Evolutionary conservation across 2,113 vertebrate genomes (phyloP).

Genomic region (Vireo altiloquus): DNA sequence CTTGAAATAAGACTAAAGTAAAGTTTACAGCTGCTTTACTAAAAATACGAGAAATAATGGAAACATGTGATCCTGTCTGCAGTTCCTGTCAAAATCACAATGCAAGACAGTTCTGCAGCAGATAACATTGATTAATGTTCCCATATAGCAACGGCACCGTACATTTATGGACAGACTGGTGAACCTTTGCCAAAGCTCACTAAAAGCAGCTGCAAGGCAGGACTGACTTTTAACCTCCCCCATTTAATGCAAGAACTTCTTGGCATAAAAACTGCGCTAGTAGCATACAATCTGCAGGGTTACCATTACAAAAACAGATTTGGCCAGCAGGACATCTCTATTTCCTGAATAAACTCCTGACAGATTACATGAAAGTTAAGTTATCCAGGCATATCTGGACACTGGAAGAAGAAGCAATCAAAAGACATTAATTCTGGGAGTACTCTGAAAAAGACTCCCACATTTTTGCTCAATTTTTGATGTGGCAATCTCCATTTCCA

Average conservation of each 20-base stretch:
- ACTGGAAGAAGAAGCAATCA: neutral
- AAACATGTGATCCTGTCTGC: neutral
- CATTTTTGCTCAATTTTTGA: neutral
- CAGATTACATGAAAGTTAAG: slow-evolving; percentile 24
- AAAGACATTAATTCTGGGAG: neutral
- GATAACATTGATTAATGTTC: slow-evolving; percentile 53
- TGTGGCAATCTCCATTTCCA: neutral
- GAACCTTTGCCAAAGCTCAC: slow-evolving; percentile 57
- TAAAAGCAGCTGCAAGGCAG: slow-evolving; percentile 72
- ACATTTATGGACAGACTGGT: slow-evolving; percentile 47
- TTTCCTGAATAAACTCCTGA: slow-evolving; percentile 63
- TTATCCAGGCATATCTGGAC: neutral
- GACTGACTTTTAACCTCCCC: slow-evolving; percentile 71
- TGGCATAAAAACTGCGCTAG: slow-evolving; percentile 64
- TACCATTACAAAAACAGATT: slow-evolving; percentile 71
- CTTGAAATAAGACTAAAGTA: neutral
- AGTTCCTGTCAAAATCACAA: slow-evolving; percentile 30
- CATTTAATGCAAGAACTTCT: slow-evolving; percentile 63
- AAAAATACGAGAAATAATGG: neutral
- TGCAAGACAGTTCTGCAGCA: neutral
- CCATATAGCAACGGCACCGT: neutral
- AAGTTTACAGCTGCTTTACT: neutral
- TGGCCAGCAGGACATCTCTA: slow-evolving; percentile 67
- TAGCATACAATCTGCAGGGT: slow-evolving; percentile 56
- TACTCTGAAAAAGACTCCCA: neutral